These are phyloP conservation scores for Crypturellus undulatus DNA, from an alignment of 2,113 vertebrate species.

Conservation along the genomic window DNA sequence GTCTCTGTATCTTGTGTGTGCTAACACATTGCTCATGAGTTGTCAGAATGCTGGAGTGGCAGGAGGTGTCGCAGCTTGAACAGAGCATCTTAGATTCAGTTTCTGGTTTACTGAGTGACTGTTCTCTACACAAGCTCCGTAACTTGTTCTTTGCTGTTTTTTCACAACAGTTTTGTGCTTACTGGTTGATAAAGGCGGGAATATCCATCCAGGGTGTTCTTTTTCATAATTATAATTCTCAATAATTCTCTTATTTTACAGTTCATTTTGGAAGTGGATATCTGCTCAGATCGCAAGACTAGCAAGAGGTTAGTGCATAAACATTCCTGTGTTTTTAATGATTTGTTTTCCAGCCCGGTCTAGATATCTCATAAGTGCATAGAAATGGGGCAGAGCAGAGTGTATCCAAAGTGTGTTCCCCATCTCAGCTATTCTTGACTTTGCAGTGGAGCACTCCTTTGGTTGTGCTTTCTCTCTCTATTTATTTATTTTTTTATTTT, in stretches of 20 bases:
- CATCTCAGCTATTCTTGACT: neutral
- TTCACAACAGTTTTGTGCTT: neutral
- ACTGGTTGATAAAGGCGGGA: rapidly evolving
- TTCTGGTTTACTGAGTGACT: neutral
- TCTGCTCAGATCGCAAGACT: constrained; percentile 75
- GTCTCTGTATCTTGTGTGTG: neutral
- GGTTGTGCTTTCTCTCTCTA: neutral
- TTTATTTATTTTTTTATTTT: no score
- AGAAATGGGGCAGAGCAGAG: neutral
- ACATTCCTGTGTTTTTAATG: neutral
- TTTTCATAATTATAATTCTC: neutral
- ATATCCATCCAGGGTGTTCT: neutral
- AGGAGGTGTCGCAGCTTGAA: neutral
- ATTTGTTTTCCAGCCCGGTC: neutral
- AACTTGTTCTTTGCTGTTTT: rapidly evolving
- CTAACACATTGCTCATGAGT: rapidly evolving
- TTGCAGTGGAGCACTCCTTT: neutral
- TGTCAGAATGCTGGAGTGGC: neutral
- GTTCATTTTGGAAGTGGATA: constrained; percentile 81
- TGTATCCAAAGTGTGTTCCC: neutral
- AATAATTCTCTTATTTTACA: constrained; percentile 48
- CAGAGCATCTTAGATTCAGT: rapidly evolving
- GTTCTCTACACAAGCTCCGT: rapidly evolving
- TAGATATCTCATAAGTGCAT: rapidly evolving
- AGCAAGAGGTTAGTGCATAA: constrained; percentile 76